Base-by-base conservation (phyloP, 2,888 invertebrate species). In the Apocheima hispidaria region DNA sequence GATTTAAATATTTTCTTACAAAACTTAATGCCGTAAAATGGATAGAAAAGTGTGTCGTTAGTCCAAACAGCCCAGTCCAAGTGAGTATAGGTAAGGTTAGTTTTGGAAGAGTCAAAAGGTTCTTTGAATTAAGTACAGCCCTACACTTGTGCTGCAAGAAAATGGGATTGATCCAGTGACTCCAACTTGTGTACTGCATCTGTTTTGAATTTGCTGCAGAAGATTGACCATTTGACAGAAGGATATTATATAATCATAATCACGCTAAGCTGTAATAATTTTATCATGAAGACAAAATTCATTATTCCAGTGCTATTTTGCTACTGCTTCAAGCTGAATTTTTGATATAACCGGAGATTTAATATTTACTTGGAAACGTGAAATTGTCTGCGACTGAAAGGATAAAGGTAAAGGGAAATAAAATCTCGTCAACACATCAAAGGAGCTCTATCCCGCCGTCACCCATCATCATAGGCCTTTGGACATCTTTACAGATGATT, bases 21-120 rank as follows among this genome's bases (percentile, higher is more conserved):
- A 43, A 60, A 50, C 20, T 44, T 52, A 44, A 43, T 21, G 21
- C 46, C 41, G 14, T 70, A 41, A 62, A 57, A 52, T 52, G 61
- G 61, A 28, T 21, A 43, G 43, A 71, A 68, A 57, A 62, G 75
- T 77, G 82, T 81, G 81, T 85, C 86, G 83, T 84, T 79, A 83
- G 88, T 87, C 87, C 81, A 81, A 79, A 83, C 82, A 86, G 89
- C 88, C 89, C 91, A 89, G 90, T 88, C 90, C 90, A 75, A 56
- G 48, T 50, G 52, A 79, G 77, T 77, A 76, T 77, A 77, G 90
- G 90, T 91, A 90, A 91, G 89, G 82, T 83, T 80, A 72, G 69
- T 68, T 72, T 68, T 28, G 14, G 6, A 43, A 35, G 55, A 62
- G 82, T 83, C 83, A 84, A 88, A 87, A 83, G 81, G 78, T 80